Percentiles rank a stretch among this genome's conserved stretches.
Conservation (phyloP, 2,888 invertebrate species). For the Tigriopus californicus region DNA sequence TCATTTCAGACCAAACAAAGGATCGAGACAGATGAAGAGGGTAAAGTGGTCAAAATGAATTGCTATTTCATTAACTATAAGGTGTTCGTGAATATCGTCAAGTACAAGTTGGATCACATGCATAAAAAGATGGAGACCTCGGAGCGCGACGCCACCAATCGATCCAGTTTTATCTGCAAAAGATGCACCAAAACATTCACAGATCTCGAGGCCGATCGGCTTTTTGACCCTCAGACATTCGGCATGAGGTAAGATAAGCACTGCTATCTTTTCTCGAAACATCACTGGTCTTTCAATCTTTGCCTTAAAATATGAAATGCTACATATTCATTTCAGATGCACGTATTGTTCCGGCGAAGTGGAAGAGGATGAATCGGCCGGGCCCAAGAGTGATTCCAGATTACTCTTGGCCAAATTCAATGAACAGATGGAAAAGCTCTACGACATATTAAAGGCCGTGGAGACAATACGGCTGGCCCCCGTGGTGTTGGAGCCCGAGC, state of each 20-base stretch:
- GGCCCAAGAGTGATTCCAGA: slow-evolving; percentile 81
- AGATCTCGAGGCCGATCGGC: slow-evolving; percentile 81
- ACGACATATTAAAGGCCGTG: slow-evolving; percentile 6
- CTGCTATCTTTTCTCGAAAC: slow-evolving; percentile 18
- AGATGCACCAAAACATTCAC: slow-evolving; percentile 82
- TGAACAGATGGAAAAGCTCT: slow-evolving; percentile 23
- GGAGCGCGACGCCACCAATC: slow-evolving; percentile 56
- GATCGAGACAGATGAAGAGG: slow-evolving; percentile 31
- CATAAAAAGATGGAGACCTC: slow-evolving; percentile 68
- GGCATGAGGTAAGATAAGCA: slow-evolving; percentile 40
- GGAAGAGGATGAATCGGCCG: slow-evolving; percentile 79
- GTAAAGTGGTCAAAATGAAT: slow-evolving; percentile 85
- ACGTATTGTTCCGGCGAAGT: slow-evolving; percentile 75
- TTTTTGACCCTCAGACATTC: slow-evolving; percentile 61
- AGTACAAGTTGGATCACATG: slow-evolving; percentile 91
- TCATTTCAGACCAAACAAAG: neutral
- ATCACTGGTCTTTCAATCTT: neutral
- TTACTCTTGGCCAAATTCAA: slow-evolving; percentile 53
- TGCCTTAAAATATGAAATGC: neutral
- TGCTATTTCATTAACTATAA: slow-evolving; percentile 96
- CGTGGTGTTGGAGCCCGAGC: slow-evolving; percentile 84
- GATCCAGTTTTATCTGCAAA: slow-evolving; percentile 86
- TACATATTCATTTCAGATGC: slow-evolving; percentile 34
- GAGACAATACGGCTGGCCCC: slow-evolving; percentile 58
- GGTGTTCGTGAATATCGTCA: slow-evolving; percentile 88